Base-by-base conservation (phyloP, 2,797 vertebrate genomes). In the Chaunax sp. region DNA sequence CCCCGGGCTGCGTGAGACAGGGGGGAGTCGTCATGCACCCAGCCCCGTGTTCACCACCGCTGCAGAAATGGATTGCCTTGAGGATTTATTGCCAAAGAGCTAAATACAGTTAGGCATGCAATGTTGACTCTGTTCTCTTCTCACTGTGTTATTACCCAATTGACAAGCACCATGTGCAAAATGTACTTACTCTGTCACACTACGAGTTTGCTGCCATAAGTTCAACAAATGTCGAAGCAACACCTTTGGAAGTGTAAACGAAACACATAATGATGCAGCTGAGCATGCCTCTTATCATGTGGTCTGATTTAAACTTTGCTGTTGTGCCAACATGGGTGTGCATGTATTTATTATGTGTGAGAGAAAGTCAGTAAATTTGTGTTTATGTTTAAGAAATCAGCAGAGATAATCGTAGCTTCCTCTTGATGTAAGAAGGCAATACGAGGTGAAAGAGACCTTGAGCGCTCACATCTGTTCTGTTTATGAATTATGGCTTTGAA, bases 391-490 rank as follows among this genome's bases (percentile, higher is more conserved):
- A 62, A 84, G 63, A 87, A 84, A 77, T 83, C 69, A 69, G 43
- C 65, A 65, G 64, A 80, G 77, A 85, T 64, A 33, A 73, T 76
- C 68, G 59, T 33, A 55, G 74, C 81, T 83, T 84, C 76, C 74
- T 75, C 67, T 60, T 37, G 44, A 71, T 76, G 76, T 70, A 75
- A 77, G 67, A 71, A 57, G 56, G 57, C 62, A 72, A 77, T 80
- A 59, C 52, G 66, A 67, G 66, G 61, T 75, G 79, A 84, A 86
- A 69, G 64, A 84, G 72, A 81, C 76, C 81, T 65, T 81, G 83
- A 92, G 85, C 53, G 49, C 59, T 53, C 87, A 92, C 92, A 94
- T 92, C 92, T 93, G 94, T 90, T 93, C 88, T 87, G 79, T 87
- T 82, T 71, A 82, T 71, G 93, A 93, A 93, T 94, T 92, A 93